Base-by-base conservation (phyloP, 2,113 vertebrate species). In the Nothoprocta pentlandii region DNA sequence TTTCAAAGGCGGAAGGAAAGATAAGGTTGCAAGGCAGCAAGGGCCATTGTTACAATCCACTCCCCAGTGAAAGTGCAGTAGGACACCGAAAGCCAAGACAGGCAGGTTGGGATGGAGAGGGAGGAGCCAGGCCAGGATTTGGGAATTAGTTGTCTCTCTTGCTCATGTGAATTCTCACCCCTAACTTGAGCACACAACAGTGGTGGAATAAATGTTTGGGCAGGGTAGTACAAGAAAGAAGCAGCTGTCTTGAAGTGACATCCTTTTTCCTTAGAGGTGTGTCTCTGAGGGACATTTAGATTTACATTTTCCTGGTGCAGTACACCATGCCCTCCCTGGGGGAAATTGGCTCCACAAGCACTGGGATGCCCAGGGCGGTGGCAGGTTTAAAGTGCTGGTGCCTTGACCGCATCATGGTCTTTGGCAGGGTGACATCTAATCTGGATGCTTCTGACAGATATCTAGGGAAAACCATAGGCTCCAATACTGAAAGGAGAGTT, bases 1-100 rank as follows among this genome's bases (percentile, higher is more conserved):
- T 96, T 94, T 94, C 75, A 90, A 94, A 87, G 67, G 6, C 59
- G 53, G 79, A 28, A 91, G 64, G 67, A 93, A 85, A 78, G 95
- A 91, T 75, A 91, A 59, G 9, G 66, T 95, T 94, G 92, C 66
- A 62, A 84, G 41, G 78, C 73, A 53, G 21, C 0, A 0, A 59
- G 71, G 84, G 26, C 68, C 32, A 61, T 36, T 46, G 41, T 77
- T 66, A 82, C 3, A 2, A n/a, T 62, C 44, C 1, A 4, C 22
- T 36, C 25, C 41, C 78, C 58, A 25, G 16, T 70, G 59, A 92
- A 75, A 22, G 58, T 0, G 0, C 34, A 81, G 17, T 11, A 59
- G 39, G 46, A n/a, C 19, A 5, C 3, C 26, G n/a, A 70, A 92
- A 73, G 21, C 0, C 21, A 6, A 76, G 41, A 30, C 5, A 76